Evolutionary conservation across 2,113 vertebrate species (phyloP).

Genomic region (Dipodomys merriami): DNA sequence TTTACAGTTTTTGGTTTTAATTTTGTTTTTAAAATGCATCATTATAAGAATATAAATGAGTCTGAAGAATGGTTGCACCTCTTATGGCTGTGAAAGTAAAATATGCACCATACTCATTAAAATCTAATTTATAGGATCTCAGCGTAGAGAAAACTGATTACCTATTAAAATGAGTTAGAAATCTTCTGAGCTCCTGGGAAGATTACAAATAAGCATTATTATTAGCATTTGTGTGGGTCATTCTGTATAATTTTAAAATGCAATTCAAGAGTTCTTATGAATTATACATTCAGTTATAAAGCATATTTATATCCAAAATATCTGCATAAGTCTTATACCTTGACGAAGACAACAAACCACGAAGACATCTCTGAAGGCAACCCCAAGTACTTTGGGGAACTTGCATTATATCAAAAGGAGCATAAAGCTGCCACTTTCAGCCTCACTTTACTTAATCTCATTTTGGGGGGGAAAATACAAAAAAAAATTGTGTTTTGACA

Average conservation of each 20-base stretch:
- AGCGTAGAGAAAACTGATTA: background rate
- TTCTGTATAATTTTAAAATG: conserved; percentile 43
- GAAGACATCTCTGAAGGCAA: background rate
- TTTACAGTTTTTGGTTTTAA: background rate
- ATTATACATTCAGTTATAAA: conserved; percentile 33
- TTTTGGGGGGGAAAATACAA: background rate
- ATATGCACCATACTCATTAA: background rate
- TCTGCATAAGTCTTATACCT: background rate
- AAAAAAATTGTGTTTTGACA: conserved; percentile 20
- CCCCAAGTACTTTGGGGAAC: background rate
- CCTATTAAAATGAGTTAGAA: conserved; percentile 19
- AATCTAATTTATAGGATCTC: conserved; percentile 22
- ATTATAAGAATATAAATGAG: background rate
- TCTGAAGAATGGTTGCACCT: background rate
- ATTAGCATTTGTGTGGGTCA: background rate
- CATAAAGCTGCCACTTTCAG: conserved; percentile 33
- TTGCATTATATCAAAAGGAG: background rate
- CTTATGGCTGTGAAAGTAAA: background rate
- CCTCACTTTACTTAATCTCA: background rate
- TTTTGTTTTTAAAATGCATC: background rate
- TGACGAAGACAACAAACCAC: background rate
- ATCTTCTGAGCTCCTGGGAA: background rate
- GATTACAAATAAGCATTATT: conserved; percentile 5
- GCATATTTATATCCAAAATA: conserved; percentile 11
- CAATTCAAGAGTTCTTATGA: background rate